Evolutionary conservation across 1,140 invertebrate genomes (phyloP), one percentile per base, ranked within the genome.

Genomic region (Ruditapes philippinarum): DNA sequence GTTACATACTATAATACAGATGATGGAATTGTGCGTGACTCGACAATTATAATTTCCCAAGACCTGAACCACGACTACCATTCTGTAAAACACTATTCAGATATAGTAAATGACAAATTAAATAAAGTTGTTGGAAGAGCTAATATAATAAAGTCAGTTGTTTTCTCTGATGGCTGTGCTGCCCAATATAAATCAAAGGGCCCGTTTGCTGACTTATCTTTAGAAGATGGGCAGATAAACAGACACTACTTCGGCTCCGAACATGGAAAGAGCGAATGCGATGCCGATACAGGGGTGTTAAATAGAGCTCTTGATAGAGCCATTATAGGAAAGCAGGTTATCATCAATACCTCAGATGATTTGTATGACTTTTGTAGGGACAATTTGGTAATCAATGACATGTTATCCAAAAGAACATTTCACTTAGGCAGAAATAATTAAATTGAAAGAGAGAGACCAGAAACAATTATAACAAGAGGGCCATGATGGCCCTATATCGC

Each of bases 21-120:
- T 2, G 25, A 33, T 33, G 42, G 54, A 38, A 25, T 83, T 19
- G 65, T 74, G 3, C 60, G 87, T 25, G 57, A 89, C 33, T 45
- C 65, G 1, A 7, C 65, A 22, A 54, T 83, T 25, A 51, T 83
- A n/a, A 33, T 89, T 19, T 73, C 42, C 25, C 79, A 89, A 36
- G 87, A 89, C 38, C 73, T 49, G 5, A 28, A 40, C 17, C 87
- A 89, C 60, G 87, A 89, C 33, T 54, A 89, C 33, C 33, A 89
- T 62, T 62, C 79, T 0, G 87, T 89, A 4, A 31, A 89, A n/a
- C 62, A 70, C 57, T 89, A 83, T 36, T 42, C 33, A 22, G 3
- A 22, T 9, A 14, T 25, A 14, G 5, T 78, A 84, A 33, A 74
- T 33, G 14, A 33, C 9, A 7, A 74, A 25, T 33, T 74, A 17